phyloP scores from a whole-genome alignment of 2,888 invertebrate genomes.

The Hydriomena furcata region DNA sequence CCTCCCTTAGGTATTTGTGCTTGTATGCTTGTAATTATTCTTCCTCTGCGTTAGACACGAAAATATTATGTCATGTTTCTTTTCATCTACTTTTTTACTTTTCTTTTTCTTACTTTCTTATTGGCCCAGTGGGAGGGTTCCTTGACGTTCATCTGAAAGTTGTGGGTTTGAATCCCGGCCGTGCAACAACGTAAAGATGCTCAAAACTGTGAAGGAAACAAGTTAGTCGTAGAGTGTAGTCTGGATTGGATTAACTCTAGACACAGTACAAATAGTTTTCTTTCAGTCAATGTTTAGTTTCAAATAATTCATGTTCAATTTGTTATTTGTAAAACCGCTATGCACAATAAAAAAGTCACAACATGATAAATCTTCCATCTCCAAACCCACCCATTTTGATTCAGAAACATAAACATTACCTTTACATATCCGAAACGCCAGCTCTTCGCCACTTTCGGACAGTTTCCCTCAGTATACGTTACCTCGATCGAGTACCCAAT shows the following conservation, averaged over 20 bases:
- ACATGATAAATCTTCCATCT: constrained; percentile 2
- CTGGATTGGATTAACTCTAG: too few species aligned
- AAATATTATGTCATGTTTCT: constrained; percentile 21
- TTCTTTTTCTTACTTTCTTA: too few species aligned
- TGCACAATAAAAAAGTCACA: background rate
- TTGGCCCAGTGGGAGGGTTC: too few species aligned
- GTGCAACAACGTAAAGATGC: too few species aligned
- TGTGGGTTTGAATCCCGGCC: too few species aligned
- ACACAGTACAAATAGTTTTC: too few species aligned
- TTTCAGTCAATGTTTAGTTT: too few species aligned
- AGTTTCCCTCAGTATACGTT: constrained; percentile 33
- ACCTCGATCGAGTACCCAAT: constrained; percentile 36
- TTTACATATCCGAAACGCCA: constrained; percentile 22
- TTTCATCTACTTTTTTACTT: constrained; percentile 1
- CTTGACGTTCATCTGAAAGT: too few species aligned
- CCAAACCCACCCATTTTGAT: constrained; percentile 11
- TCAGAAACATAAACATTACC: constrained; percentile 28
- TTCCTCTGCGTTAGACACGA: constrained; percentile 14
- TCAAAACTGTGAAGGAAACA: too few species aligned
- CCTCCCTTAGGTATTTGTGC: constrained; percentile 33
- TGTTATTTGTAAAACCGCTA: too few species aligned
- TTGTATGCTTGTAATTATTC: constrained; percentile 35
- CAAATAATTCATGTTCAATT: background rate
- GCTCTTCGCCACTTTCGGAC: constrained; percentile 23
- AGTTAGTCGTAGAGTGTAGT: too few species aligned